These are phyloP conservation scores for Heliocidaris tuberculata DNA, from an alignment of 35 echinoderm and acorn worm genomes.

Conservation along the genomic window DNA sequence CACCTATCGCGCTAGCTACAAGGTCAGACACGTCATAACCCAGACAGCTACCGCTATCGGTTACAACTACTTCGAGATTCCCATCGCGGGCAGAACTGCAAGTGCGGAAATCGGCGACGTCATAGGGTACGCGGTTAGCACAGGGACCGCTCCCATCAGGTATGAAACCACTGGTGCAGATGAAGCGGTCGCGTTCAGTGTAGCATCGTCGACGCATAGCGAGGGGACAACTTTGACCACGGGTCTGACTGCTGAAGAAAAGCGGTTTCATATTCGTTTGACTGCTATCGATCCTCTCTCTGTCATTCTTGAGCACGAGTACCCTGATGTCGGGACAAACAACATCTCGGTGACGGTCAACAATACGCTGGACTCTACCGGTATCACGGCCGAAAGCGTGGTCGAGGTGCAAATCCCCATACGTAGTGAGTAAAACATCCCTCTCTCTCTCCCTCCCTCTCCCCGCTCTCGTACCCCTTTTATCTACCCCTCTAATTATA, in stretches of 20 bases:
- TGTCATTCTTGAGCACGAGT: background rate
- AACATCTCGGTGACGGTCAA: background rate
- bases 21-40: conserved; percentile 24
- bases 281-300: conserved; percentile 9
- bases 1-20: conserved; percentile 6
- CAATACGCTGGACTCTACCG: background rate
- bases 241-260: background rate
- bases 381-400: background rate
- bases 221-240: background rate
- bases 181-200: conserved; percentile 14
- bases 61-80: conserved; percentile 44
- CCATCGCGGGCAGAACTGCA: background rate
- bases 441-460: background rate
- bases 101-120: conserved; percentile 43
- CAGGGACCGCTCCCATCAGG: conserved; percentile 24
- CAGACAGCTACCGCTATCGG: conserved; percentile 27
- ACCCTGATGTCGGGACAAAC: conserved; percentile 8
- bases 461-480: background rate
- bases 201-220: background rate
- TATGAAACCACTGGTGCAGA: background rate
- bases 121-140: conserved; percentile 14
- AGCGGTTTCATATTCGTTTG: conserved; percentile 17
- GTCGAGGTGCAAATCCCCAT: conserved; percentile 45
- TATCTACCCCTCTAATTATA: background rate
- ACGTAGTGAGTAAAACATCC: conserved; percentile 25